A percentile compares a stretch with the other conserved stretches of the same genome.
Conservation (phyloP, 2,113 vertebrate genomes). For the Phrynosoma platyrhinos region DNA sequence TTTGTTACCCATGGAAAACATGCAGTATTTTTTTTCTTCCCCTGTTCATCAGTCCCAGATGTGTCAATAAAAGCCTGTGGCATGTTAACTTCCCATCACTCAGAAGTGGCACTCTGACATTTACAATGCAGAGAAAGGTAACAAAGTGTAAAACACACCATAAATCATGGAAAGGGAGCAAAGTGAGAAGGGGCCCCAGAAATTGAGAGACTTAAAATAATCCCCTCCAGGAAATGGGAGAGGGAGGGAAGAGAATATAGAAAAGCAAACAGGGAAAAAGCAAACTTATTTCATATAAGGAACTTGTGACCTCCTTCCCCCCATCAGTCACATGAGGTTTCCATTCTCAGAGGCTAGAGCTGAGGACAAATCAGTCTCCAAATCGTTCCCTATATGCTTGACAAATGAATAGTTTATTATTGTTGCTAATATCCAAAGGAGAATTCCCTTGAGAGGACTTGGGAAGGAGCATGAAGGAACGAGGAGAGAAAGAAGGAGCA, state of each 20-base stretch:
- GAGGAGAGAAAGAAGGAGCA: conserved; percentile 43
- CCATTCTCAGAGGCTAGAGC: conserved; percentile 60
- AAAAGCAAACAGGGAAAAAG: conserved; percentile 42
- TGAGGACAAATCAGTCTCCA: conserved; percentile 57
- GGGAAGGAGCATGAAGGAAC: conserved; percentile 39
- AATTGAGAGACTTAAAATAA: conserved; percentile 63
- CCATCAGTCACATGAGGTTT: conserved; percentile 68
- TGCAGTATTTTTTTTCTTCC: not conserved
- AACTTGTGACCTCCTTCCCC: conserved; percentile 72
- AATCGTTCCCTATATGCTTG: conserved; percentile 46
- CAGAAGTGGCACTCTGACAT: conserved; percentile 64
- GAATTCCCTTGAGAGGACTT: conserved; percentile 61
- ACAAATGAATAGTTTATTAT: conserved; percentile 70
- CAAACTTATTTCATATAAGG: conserved; percentile 69
- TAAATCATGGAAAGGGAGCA: conserved; percentile 71
- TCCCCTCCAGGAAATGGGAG: conserved; percentile 47
- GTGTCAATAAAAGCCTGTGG: conserved; percentile 69
- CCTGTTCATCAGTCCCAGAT: conserved; percentile 51
- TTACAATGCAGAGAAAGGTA: conserved; percentile 74
- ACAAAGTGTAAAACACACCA: conserved; percentile 68
- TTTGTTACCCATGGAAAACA: conserved; percentile 67
- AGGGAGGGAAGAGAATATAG: not conserved
- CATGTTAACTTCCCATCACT: conserved; percentile 71
- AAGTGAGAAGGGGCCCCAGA: not conserved
- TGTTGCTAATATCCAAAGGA: conserved; percentile 66